Conservation (phyloP, 1,140 invertebrate species). For the Anadara kagoshimensis region DNA sequence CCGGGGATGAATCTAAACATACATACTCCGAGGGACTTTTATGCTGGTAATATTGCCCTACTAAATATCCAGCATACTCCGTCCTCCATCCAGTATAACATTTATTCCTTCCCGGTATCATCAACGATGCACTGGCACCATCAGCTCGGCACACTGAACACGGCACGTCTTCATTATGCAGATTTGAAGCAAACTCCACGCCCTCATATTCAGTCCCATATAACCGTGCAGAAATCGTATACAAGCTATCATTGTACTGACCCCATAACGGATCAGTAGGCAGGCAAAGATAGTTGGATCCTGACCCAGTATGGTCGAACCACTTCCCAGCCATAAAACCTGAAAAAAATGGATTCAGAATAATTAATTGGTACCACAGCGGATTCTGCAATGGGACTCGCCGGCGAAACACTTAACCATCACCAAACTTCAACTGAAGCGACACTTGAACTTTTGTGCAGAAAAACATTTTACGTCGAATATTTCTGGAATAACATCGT, state of each 20-base stretch:
- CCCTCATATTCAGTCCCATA: neutral
- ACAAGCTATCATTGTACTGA: neutral
- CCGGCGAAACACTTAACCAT: no score
- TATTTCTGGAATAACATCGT: no score
- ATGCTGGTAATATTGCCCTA: constrained; percentile 13
- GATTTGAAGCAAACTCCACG: neutral
- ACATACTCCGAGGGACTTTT: constrained; percentile 21
- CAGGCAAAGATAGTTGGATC: constrained; percentile 4
- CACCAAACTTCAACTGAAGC: no score
- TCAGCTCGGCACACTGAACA: constrained; percentile 41
- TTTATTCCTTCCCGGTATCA: constrained; percentile 41
- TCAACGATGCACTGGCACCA: constrained; percentile 22
- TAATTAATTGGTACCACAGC: no score
- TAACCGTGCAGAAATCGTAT: neutral
- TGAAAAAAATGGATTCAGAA: neutral
- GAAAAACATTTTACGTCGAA: no score
- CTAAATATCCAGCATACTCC: constrained; percentile 45
- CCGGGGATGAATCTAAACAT: constrained; percentile 43
- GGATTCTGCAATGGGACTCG: no score
- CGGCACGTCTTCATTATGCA: constrained; percentile 17
- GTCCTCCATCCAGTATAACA: constrained; percentile 40
- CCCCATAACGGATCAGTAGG: constrained; percentile 3
- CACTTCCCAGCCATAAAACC: neutral
- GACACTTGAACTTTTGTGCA: no score
- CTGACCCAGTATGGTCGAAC: neutral